Evolutionary conservation across 2,113 vertebrate species (phyloP).

Genomic region (Myrmecobius fasciatus): DNA sequence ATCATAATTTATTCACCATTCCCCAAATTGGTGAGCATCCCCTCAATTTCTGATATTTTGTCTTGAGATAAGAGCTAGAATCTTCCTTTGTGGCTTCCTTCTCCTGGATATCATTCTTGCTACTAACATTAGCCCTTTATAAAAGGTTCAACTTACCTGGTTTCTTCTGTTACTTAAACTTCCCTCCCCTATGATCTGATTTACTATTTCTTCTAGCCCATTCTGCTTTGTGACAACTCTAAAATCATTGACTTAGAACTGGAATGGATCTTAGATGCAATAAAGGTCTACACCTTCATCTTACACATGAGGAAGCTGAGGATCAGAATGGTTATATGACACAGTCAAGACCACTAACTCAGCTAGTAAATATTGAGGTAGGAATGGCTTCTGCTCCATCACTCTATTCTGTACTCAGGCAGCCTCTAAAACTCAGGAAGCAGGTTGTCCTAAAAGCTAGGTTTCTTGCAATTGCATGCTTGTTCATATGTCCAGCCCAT

Average conservation of each 20-base stretch:
- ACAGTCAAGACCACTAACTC: too few relatives aligned
- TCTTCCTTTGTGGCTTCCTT: not conserved
- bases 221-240: not conserved
- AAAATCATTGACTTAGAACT: not conserved
- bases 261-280: not conserved
- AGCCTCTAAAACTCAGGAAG: not conserved
- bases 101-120: not conserved
- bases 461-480: conserved; percentile 38
- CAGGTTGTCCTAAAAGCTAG: not conserved
- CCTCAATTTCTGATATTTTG: too few relatives aligned
- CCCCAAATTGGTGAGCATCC: too few relatives aligned
- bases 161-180: not conserved
- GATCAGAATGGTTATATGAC: too few relatives aligned
- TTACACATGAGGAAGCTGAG: not conserved
- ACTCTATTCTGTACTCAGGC: not conserved
- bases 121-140: conserved; percentile 2
- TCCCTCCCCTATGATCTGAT: not conserved
- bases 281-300: not conserved
- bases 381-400: too few relatives aligned
- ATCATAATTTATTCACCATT: too few relatives aligned
- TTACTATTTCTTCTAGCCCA: not conserved
- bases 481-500: not conserved
- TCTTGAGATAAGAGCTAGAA: too few relatives aligned
- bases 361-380: too few relatives aligned
- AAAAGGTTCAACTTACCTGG: not conserved